phyloP scores from a whole-genome alignment of 2,113 vertebrate genomes.

The Hemichromis elongatus region DNA sequence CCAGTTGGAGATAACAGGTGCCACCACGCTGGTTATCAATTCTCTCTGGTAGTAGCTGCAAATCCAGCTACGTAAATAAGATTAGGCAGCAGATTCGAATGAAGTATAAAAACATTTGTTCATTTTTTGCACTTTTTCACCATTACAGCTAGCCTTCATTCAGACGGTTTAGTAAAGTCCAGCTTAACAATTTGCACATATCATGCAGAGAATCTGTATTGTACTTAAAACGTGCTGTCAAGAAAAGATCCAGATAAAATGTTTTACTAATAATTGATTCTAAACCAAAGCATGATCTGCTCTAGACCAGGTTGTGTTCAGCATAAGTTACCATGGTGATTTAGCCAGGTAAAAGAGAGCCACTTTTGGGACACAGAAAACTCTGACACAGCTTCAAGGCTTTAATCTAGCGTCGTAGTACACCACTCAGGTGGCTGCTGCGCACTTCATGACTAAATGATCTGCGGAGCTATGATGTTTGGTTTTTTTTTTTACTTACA shows the following conservation, averaged over 20 bases:
- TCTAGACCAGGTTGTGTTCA: rapidly evolving
- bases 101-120: neutral
- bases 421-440: neutral
- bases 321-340: neutral
- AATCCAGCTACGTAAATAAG: neutral
- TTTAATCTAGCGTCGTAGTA: rapidly evolving
- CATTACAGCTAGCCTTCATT: neutral
- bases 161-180: neutral
- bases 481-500: neutral
- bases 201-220: neutral
- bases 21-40: neutral
- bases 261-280: neutral
- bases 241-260: neutral
- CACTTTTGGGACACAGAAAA: no score
- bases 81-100: neutral
- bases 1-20: neutral
- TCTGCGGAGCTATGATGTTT: neutral
- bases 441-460: neutral
- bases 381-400: no score
- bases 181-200: neutral
- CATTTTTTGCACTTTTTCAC: neutral
- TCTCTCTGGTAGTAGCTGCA: rapidly evolving
- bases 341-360: neutral
- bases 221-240: neutral
- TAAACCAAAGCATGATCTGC: neutral